Base-by-base conservation (phyloP, 2,113 vertebrate species). In the Colinus virginianus region DNA sequence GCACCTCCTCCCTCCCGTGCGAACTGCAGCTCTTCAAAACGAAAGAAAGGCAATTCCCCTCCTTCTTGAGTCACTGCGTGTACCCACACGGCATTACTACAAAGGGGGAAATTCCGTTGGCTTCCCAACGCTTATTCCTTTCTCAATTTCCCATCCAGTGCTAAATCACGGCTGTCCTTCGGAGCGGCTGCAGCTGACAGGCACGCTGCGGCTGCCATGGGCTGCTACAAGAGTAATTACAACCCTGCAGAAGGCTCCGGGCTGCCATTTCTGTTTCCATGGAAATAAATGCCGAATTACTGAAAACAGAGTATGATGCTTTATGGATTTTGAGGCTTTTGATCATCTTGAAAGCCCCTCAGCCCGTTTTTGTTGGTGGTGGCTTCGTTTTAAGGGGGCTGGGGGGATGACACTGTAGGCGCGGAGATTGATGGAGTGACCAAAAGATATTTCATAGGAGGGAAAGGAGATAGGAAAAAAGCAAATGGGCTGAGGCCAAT, bases 261-360 rank as follows among this genome's bases (percentile, higher is more conserved):
- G 91, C 94, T 96, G 93, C 96, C 79, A 66, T 91, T 95, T 78
- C 92, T 0, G 95, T 97, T 97, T 95, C 97, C 96, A 97, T 97
- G 95, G 96, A 92, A 97, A 96, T 97, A 96, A 96, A 96, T 86
- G 88, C 79, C 36, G 75, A 93, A 96, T 90, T 61, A 75, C 26
- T 38, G 78, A 77, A 91, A 96, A 85, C 51, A 88, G 74, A 92
- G 84, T 61, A 59, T 40, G 81, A 74, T 74, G 71, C 42, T 90
- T 72, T 66, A 83, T 40, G 84, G 86, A 89, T 68, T 95, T 76
- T 53, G 78, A 68, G 80, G 76, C 49, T 83, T 77, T 82, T 81
- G 45, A 78, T 88, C 76, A 88, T 90, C 93, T 82, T 63, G 69
- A 87, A 95, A 93, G 21, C 72, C 66, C 62, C 53, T 43, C 48